These are phyloP conservation scores for Montipora efflorescens DNA, from an alignment of 64 coral and sea anemone genomes.

Conservation along the genomic window DNA sequence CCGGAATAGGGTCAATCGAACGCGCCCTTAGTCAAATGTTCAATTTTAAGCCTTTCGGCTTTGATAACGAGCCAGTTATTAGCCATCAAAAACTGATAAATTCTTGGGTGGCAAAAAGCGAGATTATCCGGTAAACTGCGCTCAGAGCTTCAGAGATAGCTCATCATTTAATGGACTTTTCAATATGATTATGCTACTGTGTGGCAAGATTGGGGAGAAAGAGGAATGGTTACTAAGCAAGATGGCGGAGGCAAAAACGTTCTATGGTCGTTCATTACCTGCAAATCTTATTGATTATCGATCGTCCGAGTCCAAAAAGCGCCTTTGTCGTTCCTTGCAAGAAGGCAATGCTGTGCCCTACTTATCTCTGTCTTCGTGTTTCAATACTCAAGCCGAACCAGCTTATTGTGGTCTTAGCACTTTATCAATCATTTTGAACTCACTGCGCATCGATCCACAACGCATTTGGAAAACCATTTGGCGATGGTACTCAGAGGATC, in stretches of 20 bases:
- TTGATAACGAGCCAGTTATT: no score
- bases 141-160: no score
- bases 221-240: no score
- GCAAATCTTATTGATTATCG: conserved; percentile 75
- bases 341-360: conserved; percentile 70
- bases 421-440: conserved; percentile 84
- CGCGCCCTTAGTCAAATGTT: no score
- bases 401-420: conserved; percentile 88
- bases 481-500: conserved; percentile 90
- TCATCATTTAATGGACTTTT: no score
- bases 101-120: no score
- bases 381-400: conserved; percentile 85
- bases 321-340: conserved; percentile 64
- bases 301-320: conserved; percentile 80
- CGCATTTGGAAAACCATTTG: conserved; percentile 86
- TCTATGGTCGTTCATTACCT: conserved; percentile 71
- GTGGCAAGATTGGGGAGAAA: no score
- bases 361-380: conserved; percentile 81
- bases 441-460: conserved; percentile 79
- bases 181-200: no score
- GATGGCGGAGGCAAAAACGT: conserved; percentile 43
- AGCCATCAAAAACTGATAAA: no score
- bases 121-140: no score
- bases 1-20: no score
- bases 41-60: no score